A percentile compares a stretch with the other conserved stretches of the same genome.
Conservation (phyloP, 2,113 vertebrate species). For the Tachysurus vachellii region DNA sequence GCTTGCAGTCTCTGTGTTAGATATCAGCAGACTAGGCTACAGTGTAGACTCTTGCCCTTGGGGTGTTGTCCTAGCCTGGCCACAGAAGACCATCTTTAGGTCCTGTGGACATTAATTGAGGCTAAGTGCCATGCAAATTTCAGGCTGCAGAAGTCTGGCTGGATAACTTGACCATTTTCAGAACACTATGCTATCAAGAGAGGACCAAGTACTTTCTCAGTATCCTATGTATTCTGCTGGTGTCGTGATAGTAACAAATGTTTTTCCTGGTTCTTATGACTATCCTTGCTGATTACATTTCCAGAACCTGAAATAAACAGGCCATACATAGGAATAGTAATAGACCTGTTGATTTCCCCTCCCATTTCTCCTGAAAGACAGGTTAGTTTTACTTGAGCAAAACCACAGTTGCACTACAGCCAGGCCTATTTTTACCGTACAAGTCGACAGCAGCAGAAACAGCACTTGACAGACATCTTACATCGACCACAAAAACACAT, state of each 20-base stretch:
- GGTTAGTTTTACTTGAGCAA: slow-evolving; percentile 11
- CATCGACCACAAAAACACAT: slow-evolving; percentile 30
- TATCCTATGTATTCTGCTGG: neutral
- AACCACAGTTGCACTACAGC: slow-evolving; percentile 20
- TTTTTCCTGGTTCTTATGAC: slow-evolving; percentile 12
- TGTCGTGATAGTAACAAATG: neutral
- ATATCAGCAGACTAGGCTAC: slow-evolving; percentile 23
- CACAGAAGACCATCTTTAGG: slow-evolving; percentile 33
- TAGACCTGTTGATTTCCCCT: neutral
- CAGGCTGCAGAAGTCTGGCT: neutral
- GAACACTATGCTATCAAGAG: neutral
- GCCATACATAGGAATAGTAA: slow-evolving; percentile 15
- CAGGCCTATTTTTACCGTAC: slow-evolving; percentile 21
- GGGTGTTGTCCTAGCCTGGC: slow-evolving; percentile 47
- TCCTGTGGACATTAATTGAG: slow-evolving; percentile 22
- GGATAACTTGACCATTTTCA: neutral
- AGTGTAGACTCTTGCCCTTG: slow-evolving; percentile 36
- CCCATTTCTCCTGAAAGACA: slow-evolving; percentile 14
- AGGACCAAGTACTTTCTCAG: neutral
- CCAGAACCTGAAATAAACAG: slow-evolving; percentile 20
- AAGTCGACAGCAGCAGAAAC: neutral
- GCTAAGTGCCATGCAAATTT: slow-evolving; percentile 31
- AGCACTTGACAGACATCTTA: slow-evolving; percentile 9
- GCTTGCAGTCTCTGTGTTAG: slow-evolving; percentile 31
- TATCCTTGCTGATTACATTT: slow-evolving; percentile 5